Conservation (phyloP, 2,113 vertebrate species). For the Ivindomyrus marchei region DNA sequence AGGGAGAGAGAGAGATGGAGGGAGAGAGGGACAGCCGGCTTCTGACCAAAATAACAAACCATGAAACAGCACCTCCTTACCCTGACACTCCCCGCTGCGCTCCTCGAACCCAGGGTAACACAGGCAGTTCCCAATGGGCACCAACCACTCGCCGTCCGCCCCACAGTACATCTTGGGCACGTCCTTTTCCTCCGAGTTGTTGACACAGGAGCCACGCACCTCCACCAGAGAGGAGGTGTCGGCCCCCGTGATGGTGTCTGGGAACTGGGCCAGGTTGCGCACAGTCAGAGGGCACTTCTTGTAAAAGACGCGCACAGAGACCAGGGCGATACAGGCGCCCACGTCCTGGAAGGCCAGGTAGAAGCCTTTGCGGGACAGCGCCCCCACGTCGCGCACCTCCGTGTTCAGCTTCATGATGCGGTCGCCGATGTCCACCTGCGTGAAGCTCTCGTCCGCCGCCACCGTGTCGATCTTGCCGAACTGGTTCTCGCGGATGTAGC, state of each 20-base stretch:
- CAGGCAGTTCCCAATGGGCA: conserved; percentile 95
- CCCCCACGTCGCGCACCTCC: conserved; percentile 86
- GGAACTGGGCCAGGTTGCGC: conserved; percentile 91
- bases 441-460: conserved; percentile 96
- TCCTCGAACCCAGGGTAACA: conserved; percentile 95
- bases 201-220: conserved; percentile 91
- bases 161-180: conserved; percentile 99
- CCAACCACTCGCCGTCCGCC: conserved; percentile 96
- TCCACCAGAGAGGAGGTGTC: conserved; percentile 96
- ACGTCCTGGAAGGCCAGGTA: conserved; percentile 98
- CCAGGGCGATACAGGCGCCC: conserved; percentile 91
- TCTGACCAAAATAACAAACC: conserved; percentile 6
- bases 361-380: conserved; percentile 82
- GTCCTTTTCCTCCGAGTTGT: conserved; percentile 95
- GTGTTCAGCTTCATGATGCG: conserved; percentile 98
- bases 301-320: conserved; percentile 92
- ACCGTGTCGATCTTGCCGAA: conserved; percentile 95
- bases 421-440: conserved; percentile 96
- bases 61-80: conserved; percentile 59
- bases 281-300: conserved; percentile 91
- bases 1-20: not conserved
- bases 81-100: conserved; percentile 84
- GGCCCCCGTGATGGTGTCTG: conserved; percentile 88
- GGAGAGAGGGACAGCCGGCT: conserved; percentile 32
- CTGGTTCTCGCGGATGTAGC: conserved; percentile 85